Evolutionary conservation across 2,797 vertebrate species (phyloP), one percentile per base, ranked within the genome.

Genomic region (Gallirallus australis): DNA sequence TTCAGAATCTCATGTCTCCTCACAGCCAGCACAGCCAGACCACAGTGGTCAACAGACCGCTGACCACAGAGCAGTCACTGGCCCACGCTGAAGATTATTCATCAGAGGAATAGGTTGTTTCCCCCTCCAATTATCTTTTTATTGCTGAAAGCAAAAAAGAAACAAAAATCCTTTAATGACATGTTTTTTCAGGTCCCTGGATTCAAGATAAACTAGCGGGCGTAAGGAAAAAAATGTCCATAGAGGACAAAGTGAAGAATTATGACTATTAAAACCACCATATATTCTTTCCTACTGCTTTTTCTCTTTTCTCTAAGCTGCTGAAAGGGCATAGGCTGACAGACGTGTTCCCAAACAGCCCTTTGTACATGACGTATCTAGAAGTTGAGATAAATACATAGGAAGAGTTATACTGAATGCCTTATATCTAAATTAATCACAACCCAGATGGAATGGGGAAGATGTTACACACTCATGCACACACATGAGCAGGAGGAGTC

Each of bases 121-220:
- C 54, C 40, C 72, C 53, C 81, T 89, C 72, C 64, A 78, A 73
- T 89, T 94, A 68, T 61, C 20, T 59, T 94, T 96, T 87, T 87
- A 78, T 60, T 93, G 53, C 50, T 89, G 76, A 66, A 85, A 95
- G 72, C 12, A 87, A 79, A 86, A 64, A 75, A 70, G 59, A 83
- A 77, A 70, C 35, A 86, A 89, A 91, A 84, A 64, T 48, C 31
- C 15, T 90, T 69, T 86, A 73, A 82, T 91, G 25, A 79, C 63
- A 72, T 5, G 9, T 1, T 47, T 64, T 90, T 86, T 59, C 14
- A 65, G 63, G 39, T 72, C 65, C 27, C 11, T 37, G n/a, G 19
- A 39, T 68, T 83, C 23, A 69, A 79, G 77, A 83, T 83, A 91
- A 91, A 86, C 21, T 42, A 59, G 8, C 17, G 52, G 13, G 53